Percentiles rank a stretch among this genome's conserved stretches.
These are phyloP conservation scores for Peromyscus polionotus DNA, from an alignment of 2,113 vertebrate species.

Conservation along the genomic window DNA sequence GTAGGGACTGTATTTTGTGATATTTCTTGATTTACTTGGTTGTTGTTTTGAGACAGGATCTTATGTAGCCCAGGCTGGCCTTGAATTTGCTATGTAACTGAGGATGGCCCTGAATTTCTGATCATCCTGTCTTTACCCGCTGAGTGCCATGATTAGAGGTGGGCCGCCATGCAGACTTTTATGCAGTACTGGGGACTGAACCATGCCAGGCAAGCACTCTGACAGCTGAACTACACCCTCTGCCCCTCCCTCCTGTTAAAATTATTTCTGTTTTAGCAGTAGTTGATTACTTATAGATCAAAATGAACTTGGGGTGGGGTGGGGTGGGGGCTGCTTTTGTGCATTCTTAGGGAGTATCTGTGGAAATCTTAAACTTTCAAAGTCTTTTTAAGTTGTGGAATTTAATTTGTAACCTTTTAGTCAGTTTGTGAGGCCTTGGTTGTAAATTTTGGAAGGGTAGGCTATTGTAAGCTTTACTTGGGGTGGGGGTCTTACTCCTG, in stretches of 20 bases:
- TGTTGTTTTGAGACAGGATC: not conserved
- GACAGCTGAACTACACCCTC: not conserved
- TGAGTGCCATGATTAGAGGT: too few relatives aligned
- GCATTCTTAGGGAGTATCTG: not conserved
- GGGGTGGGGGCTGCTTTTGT: not conserved
- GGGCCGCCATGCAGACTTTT: not conserved
- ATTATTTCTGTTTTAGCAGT: not conserved
- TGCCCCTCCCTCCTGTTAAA: too few relatives aligned
- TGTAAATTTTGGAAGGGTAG: not conserved
- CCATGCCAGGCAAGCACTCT: not conserved
- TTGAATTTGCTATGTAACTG: not conserved
- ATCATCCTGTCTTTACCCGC: not conserved
- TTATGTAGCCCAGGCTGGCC: not conserved
- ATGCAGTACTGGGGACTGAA: not conserved
- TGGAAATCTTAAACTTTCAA: slow-evolving; percentile 18
- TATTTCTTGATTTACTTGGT: not conserved
- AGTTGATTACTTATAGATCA: not conserved
- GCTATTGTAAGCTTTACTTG: not conserved
- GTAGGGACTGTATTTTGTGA: not conserved
- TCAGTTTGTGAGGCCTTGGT: not conserved
- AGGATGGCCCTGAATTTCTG: not conserved
- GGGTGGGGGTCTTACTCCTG: not conserved
- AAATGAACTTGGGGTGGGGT: not conserved
- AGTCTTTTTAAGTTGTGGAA: not conserved
- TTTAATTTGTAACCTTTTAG: not conserved